A percentile compares a stretch with the other conserved stretches of the same genome.
These are phyloP conservation scores for Triplophysa yarkandensis DNA, from an alignment of 2,797 vertebrate species.

Conservation along the genomic window DNA sequence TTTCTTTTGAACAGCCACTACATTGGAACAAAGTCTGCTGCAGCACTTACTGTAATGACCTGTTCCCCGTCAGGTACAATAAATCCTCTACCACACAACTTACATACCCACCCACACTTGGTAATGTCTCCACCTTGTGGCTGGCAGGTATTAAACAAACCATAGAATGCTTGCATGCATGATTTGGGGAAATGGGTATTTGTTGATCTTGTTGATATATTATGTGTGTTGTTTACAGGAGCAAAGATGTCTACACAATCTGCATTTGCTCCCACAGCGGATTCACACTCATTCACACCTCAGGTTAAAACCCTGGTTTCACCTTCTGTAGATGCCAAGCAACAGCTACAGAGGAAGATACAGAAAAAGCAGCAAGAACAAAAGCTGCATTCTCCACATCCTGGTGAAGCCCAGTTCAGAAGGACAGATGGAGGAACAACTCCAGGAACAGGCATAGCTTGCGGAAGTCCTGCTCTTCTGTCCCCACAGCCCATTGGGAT, in stretches of 20 bases:
- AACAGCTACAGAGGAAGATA: slow-evolving; percentile 98
- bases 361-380: slow-evolving; percentile 98
- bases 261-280: slow-evolving; percentile 89
- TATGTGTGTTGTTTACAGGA: slow-evolving; percentile 70
- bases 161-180: not conserved
- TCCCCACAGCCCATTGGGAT: slow-evolving; percentile 95
- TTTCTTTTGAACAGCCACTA: slow-evolving; percentile 98
- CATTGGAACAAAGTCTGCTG: slow-evolving; percentile 96
- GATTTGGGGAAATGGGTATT: not conserved
- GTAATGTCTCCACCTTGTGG: slow-evolving; percentile 67
- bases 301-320: slow-evolving; percentile 88
- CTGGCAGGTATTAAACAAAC: not conserved
- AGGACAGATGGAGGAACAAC: slow-evolving; percentile 75
- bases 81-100: not conserved
- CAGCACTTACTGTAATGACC: slow-evolving; percentile 93
- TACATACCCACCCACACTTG: not conserved
- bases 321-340: slow-evolving; percentile 92
- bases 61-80: slow-evolving; percentile 86
- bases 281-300: slow-evolving; percentile 91
- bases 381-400: slow-evolving; percentile 90
- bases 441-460: slow-evolving; percentile 73
- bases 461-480: slow-evolving; percentile 84
- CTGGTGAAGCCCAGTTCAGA: slow-evolving; percentile 82
- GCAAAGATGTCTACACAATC: slow-evolving; percentile 82
- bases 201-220: not conserved